Evolutionary conservation across 1,140 invertebrate species (phyloP).

Genomic region (Ceratitis capitata): DNA sequence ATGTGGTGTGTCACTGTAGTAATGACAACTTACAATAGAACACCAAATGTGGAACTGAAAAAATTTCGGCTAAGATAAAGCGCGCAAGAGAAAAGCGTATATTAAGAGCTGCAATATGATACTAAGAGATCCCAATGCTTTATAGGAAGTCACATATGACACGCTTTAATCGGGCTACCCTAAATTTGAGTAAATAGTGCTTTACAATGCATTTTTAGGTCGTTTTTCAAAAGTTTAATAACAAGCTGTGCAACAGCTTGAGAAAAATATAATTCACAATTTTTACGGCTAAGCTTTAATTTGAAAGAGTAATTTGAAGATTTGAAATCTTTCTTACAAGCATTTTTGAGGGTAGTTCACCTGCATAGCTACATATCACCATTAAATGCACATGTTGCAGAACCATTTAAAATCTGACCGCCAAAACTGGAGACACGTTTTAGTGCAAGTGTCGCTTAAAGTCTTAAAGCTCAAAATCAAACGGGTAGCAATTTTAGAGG

Average conservation of each 20-base stretch:
- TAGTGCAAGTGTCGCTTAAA: not conserved
- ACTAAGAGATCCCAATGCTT: not conserved
- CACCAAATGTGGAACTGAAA: slow-evolving; percentile 63
- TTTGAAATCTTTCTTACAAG: not conserved
- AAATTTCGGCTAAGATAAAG: not conserved
- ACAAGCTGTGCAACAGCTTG: not conserved
- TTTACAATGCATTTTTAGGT: too few relatives aligned
- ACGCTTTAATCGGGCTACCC: not conserved
- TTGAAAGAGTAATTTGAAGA: not conserved
- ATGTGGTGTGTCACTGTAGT: not conserved
- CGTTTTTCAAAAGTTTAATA: too few relatives aligned
- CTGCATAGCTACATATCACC: not conserved
- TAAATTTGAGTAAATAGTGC: not conserved
- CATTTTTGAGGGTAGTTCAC: not conserved
- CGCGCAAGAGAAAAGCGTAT: not conserved
- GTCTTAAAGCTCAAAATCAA: not conserved
- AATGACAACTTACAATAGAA: slow-evolving; percentile 53
- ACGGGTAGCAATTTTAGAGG: not conserved
- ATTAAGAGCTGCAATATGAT: not conserved
- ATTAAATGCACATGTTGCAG: not conserved
- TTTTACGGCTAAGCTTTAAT: not conserved
- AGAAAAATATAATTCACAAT: not conserved
- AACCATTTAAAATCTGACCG: not conserved
- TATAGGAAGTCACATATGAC: not conserved
- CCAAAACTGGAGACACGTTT: not conserved